Base-by-base conservation (phyloP, 37 sponge, comb jelly and placozoan genomes). In the Halisarca cf. caerulea region DNA sequence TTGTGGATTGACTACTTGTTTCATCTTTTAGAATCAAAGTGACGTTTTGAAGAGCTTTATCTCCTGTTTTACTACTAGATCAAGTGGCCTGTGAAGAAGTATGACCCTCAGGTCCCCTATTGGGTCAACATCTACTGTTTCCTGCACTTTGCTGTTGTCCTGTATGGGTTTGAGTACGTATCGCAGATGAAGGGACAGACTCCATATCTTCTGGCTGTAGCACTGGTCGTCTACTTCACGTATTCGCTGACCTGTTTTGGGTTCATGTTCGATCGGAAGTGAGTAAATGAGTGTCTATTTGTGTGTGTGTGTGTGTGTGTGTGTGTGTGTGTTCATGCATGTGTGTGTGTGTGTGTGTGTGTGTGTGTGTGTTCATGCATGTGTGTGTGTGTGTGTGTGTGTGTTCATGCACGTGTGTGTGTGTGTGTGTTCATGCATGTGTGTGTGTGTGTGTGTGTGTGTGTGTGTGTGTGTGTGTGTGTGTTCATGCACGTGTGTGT, bases 201-300 rank as follows among this genome's bases (percentile, higher is more conserved):
- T 2, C 89, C 89, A 15, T 86, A 86, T 57, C 11, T 89, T 38
- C 24, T 80, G 42, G 58, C 77, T 20, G 1, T 85, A 40, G 41
- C 27, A 18, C 0, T 84, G 45, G 66, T 87, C 25, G 2, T 64
- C 0, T 95, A 80, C 59, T 58, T 86, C 62, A 59, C 84, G 0
- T 84, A 81, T 39, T 86, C 90, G 9, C 70, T 95, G 30, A 91
- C 90, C n/a, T 75, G 87, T 59, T 80, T 95, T 75, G 95, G 95
- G 64, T 79, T 94, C 45, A 86, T 94, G 59, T 85, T 90, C 41
- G 94, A 94, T 45, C 79, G 27, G 6, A 82, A 59, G 85, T 85
- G 40, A 75, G 85, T 68, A 4, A 2, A 32, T 2, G 6, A 47
- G 9, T 47, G 9, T 14, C 11, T 6, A 14, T 6, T 47, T 14